Evolutionary conservation across 2,113 vertebrate genomes (phyloP).

Genomic region (Sterrhoptilus dennistouni): DNA sequence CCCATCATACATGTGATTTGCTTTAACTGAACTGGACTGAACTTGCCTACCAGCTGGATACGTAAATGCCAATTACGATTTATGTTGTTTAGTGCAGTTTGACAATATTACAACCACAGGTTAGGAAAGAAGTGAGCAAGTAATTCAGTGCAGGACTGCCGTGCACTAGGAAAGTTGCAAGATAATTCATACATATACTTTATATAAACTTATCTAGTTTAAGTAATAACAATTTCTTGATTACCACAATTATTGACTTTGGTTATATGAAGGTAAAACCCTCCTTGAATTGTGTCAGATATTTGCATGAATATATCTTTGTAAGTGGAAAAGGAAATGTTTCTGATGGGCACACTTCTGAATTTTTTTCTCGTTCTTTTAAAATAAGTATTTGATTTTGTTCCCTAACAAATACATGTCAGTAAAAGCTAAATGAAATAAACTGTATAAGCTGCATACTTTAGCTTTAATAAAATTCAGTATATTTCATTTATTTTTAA

Average conservation of each 20-base stretch:
- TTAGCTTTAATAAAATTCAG: slow-evolving; percentile 4
- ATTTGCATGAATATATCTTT: not conserved
- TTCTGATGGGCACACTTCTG: not conserved
- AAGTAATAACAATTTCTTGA: not conserved
- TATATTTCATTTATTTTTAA: slow-evolving; percentile 35
- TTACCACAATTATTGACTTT: not conserved
- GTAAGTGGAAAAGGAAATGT: not conserved
- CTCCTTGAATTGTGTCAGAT: not conserved
- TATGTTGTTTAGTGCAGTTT: not conserved
- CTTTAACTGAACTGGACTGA: not conserved
- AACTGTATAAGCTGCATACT: not conserved
- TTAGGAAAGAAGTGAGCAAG: not conserved
- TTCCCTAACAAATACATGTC: not conserved
- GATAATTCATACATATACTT: not conserved
- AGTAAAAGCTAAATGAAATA: not conserved
- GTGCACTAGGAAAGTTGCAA: not conserved
- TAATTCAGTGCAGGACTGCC: not conserved
- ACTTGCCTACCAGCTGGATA: not conserved
- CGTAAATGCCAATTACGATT: accelerated
- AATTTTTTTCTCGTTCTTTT: not conserved
- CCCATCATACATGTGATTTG: not conserved
- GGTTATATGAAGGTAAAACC: not conserved
- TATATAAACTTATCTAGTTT: not conserved
- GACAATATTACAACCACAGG: not conserved
- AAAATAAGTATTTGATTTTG: not conserved